These are phyloP conservation scores for Cryptocephalus primarius DNA, from an alignment of 2,888 invertebrate species.

Conservation along the genomic window DNA sequence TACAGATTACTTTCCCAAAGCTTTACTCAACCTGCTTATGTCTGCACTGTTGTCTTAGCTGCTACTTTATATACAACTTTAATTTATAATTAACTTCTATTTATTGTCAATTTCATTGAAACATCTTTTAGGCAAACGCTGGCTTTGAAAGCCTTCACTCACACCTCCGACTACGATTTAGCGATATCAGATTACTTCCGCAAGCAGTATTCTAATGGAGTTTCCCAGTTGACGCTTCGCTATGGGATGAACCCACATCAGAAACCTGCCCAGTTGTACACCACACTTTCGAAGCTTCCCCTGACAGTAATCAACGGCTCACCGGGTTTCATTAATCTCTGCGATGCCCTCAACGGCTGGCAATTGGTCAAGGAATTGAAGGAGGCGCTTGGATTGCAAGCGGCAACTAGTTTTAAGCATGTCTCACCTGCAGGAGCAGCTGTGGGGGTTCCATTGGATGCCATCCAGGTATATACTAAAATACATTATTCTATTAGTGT, in stretches of 20 bases:
- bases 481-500: not conserved
- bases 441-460: constrained; percentile 68
- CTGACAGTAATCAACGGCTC: constrained; percentile 84
- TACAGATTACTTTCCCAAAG: no score
- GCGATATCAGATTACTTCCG: constrained; percentile 95
- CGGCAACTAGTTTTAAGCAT: constrained; percentile 96
- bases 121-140: constrained; percentile 52
- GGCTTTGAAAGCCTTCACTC: constrained; percentile 90
- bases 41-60: no score
- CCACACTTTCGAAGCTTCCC: constrained; percentile 67
- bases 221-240: constrained; percentile 70
- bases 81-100: no score
- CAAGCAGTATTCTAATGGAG: constrained; percentile 68
- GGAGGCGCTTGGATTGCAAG: constrained; percentile 67
- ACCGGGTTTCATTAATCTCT: constrained; percentile 95
- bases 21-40: no score
- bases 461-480: constrained; percentile 45
- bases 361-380: constrained; percentile 87
- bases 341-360: constrained; percentile 96
- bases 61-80: no score
- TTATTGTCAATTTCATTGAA: no score
- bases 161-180: constrained; percentile 88
- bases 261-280: constrained; percentile 87
- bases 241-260: constrained; percentile 99
- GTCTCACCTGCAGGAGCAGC: constrained; percentile 98